Base-by-base conservation (phyloP, 2,888 invertebrate genomes). In the Meiosimyza platycephala region DNA sequence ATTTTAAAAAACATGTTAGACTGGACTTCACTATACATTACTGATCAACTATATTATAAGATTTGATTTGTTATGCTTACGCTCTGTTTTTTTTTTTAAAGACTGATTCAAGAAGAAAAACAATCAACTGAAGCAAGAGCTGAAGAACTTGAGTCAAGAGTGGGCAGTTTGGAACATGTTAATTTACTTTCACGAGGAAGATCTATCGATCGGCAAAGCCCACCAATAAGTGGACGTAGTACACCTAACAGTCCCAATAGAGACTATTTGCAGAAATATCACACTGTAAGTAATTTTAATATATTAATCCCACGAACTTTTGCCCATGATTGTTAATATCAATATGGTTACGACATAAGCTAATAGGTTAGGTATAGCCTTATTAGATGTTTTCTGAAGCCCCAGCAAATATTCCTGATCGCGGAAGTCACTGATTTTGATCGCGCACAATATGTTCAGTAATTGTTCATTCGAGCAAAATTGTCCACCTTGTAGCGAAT, bases 41-140 rank as follows among this genome's bases (percentile, higher is more conserved):
- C 28, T 28, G 28, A 4, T 3, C 3, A 28, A 4, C 28, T 3
- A 28, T 28, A 28, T 28, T 28, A 3, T 28, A 28, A 28, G 28
- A 4, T 4, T 28, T 28, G 28, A 28, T 28, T 28, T 28, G 3
- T 28, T 28, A 16, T 7, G 40, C 9, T 40, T 40, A 40, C 40
- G 28, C 63, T 28, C 65, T 6, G 18, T 28, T 71, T 16, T 13
- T 16, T 57, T 48, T 47, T 50, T 63, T 68, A 74, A 22, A 82
- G 90, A 7, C 89, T 92, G 86, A 92, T 92, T 55, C 95, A 98
- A 90, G 97, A 98, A 88, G 98, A 98, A 88, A 98, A 98, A 86
- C 96, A 97, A 88, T 96, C 92, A 86, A 97, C 99, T 0, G 99
- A 99, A 88, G 96, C 97, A 6, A 88, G 98, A 62, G 99, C 99